phyloP scores from a whole-genome alignment of 2,888 invertebrate species.

The Halictus ligatus region DNA sequence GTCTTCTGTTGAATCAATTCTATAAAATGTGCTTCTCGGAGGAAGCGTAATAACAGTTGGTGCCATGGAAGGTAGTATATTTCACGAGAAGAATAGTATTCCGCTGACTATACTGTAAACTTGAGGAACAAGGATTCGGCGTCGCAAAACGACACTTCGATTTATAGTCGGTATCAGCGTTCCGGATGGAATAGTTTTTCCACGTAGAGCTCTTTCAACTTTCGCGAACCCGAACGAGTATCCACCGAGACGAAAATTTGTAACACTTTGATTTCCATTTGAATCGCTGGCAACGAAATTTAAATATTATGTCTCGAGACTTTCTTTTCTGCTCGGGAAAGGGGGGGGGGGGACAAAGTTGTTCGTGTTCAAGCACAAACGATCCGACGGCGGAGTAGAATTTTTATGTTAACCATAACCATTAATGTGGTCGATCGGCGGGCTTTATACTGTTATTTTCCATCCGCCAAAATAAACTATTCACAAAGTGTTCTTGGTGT shows the following conservation, averaged over 20 bases:
- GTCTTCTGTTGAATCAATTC: constrained; percentile 13
- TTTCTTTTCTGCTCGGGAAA: neutral
- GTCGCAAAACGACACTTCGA: constrained; percentile 31
- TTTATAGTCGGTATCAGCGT: constrained; percentile 36
- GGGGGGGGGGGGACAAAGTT: neutral
- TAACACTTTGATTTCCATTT: constrained; percentile 18
- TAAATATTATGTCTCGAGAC: neutral
- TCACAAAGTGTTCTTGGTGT: constrained; percentile 6
- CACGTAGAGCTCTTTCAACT: neutral
- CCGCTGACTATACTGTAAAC: constrained; percentile 21
- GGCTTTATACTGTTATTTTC: constrained; percentile 12
- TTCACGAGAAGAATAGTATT: neutral
- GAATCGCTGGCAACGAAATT: constrained; percentile 13
- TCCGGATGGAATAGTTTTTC: constrained; percentile 18
- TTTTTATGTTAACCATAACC: neutral
- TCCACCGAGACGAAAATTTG: neutral
- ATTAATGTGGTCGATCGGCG: neutral
- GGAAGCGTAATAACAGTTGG: neutral
- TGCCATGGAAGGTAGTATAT: constrained; percentile 17
- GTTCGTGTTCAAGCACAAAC: neutral
- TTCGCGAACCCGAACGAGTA: neutral
- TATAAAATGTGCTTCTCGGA: constrained; percentile 4
- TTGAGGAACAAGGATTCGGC: constrained; percentile 22
- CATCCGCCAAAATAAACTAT: constrained; percentile 20
- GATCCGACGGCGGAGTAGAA: neutral